phyloP scores from a whole-genome alignment of 2,797 vertebrate species.

The Chromobotia macracanthus region DNA sequence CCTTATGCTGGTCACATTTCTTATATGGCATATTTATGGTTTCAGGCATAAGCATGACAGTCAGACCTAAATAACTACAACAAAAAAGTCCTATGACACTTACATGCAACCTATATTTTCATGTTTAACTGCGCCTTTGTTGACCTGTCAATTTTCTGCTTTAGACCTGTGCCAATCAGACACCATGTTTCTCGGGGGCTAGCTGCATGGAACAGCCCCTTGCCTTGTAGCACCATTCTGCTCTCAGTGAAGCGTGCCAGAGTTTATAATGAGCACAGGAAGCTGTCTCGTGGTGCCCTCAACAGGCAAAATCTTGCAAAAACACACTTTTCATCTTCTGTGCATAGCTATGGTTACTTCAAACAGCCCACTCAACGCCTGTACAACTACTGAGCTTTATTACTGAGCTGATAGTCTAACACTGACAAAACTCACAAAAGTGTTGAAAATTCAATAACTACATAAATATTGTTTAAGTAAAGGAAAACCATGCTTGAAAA shows the following conservation, averaged over 20 bases:
- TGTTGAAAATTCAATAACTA: background rate
- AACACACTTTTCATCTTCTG: conserved; percentile 63
- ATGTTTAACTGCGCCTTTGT: background rate
- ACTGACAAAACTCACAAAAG: conserved; percentile 20
- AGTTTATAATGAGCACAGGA: conserved; percentile 65
- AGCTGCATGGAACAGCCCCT: conserved; percentile 70
- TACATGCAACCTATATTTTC: conserved; percentile 5
- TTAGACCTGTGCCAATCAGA: conserved; percentile 69
- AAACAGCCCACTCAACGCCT: conserved; percentile 77
- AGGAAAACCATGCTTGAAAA: background rate
- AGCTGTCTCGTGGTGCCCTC: conserved; percentile 71
- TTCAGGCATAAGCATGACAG: background rate
- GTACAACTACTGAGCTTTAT: conserved; percentile 71
- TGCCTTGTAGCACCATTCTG: conserved; percentile 61
- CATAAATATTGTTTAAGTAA: background rate
- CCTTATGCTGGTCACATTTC: background rate
- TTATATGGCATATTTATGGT: background rate
- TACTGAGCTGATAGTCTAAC: background rate
- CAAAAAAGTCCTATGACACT: background rate
- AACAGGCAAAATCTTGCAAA: conserved; percentile 75
- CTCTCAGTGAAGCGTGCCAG: conserved; percentile 64
- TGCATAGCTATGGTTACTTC: conserved; percentile 70
- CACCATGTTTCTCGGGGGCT: conserved; percentile 70
- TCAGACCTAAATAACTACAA: background rate
- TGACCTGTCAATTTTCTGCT: conserved; percentile 32